These are phyloP conservation scores for Mormyrus iriodes DNA, from an alignment of 2,113 vertebrate species.

Conservation along the genomic window DNA sequence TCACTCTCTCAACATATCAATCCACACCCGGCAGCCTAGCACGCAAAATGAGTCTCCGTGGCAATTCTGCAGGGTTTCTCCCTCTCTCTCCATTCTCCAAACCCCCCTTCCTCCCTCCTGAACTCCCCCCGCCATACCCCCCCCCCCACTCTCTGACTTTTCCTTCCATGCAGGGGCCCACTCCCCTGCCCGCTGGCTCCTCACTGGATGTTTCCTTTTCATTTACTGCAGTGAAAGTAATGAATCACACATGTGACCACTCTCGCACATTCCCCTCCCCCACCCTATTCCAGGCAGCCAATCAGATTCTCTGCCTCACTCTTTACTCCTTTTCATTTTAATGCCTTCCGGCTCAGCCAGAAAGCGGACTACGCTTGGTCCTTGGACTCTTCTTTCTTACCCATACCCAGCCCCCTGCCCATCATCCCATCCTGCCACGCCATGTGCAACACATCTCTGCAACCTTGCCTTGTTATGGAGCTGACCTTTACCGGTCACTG, in stretches of 20 bases:
- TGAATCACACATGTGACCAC: conserved; percentile 44
- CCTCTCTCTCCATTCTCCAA: conserved; percentile 14
- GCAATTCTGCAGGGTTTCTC: conserved; percentile 25
- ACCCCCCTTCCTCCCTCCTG: not conserved
- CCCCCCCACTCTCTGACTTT: not conserved
- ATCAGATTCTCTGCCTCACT: not conserved
- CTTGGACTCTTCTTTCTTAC: not conserved
- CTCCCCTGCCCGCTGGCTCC: conserved; percentile 32
- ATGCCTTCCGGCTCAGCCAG: conserved; percentile 35
- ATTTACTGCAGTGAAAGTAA: conserved; percentile 48
- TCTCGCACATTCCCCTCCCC: conserved; percentile 7
- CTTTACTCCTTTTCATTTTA: conserved; percentile 25
- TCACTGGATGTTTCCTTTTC: conserved; percentile 32
- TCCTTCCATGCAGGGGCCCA: conserved; percentile 12
- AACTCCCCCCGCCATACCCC: not conserved
- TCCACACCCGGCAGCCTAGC: conserved; percentile 35
- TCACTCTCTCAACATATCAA: conserved; percentile 24
- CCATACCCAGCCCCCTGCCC: conserved; percentile 2
- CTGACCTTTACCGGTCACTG: conserved; percentile 20
- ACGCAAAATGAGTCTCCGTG: conserved; percentile 31
- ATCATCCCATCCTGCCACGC: not conserved
- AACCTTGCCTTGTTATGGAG: not conserved
- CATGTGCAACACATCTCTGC: conserved; percentile 7
- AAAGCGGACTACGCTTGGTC: not conserved
- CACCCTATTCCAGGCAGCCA: conserved; percentile 12